Conservation (phyloP, 2,888 invertebrate species). For the Sepioteuthis lessoniana region DNA sequence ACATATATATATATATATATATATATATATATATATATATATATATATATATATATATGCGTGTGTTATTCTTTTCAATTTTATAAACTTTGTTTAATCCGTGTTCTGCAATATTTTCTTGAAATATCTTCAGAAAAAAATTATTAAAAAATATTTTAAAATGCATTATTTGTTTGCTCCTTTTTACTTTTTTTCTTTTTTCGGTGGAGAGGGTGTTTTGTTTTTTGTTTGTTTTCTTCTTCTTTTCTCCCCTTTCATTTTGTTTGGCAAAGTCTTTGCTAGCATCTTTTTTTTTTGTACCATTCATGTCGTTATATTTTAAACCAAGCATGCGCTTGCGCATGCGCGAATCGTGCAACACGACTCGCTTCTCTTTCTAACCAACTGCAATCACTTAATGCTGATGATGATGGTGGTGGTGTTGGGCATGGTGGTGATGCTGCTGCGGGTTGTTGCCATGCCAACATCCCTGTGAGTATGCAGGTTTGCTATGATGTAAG, state of each 20-base stretch:
- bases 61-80: too few species aligned
- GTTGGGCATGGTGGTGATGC: background rate
- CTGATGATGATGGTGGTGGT: background rate
- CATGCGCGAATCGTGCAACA: background rate
- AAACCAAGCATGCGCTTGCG: background rate
- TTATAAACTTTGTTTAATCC: too few species aligned
- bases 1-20: too few species aligned
- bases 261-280: background rate
- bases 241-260: background rate
- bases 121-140: too few species aligned
- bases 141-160: too few species aligned
- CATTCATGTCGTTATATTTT: background rate
- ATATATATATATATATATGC: too few species aligned
- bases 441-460: background rate
- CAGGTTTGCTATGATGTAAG: slow-evolving; percentile 33
- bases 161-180: too few species aligned
- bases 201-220: too few species aligned
- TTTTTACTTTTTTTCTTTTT: too few species aligned
- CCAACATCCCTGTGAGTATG: background rate
- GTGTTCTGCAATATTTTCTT: too few species aligned
- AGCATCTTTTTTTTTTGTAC: background rate
- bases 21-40: too few species aligned
- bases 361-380: background rate
- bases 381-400: background rate
- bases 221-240: too few species aligned